Conservation (phyloP, 2,113 vertebrate genomes). For the Smithornis capensis region DNA sequence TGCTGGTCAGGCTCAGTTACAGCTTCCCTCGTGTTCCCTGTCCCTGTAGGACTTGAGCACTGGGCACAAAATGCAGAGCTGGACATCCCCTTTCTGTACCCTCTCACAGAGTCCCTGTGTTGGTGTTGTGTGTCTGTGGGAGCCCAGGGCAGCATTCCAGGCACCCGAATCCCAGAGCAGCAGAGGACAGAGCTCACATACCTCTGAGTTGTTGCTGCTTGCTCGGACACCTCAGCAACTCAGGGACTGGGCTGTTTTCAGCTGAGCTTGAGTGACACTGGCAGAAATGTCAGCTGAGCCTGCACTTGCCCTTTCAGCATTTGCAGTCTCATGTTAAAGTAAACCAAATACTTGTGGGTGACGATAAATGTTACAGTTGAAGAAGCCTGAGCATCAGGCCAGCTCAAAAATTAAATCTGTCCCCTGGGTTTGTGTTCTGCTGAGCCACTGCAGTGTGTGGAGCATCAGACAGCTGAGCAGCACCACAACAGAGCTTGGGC, state of each 20-base stretch:
- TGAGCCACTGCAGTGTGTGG: background rate
- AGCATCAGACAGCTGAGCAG: background rate
- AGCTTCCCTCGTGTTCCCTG: background rate
- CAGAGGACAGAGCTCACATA: background rate
- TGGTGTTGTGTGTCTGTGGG: background rate
- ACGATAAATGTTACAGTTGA: constrained; percentile 6
- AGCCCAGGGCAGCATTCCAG: background rate
- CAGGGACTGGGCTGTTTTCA: background rate
- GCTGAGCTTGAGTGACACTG: background rate
- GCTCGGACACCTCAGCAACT: background rate
- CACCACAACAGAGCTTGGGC: background rate
- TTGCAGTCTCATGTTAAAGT: constrained; percentile 20
- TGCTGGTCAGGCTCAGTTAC: background rate
- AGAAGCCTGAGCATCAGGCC: background rate
- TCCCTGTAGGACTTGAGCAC: background rate
- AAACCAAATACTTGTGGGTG: background rate
- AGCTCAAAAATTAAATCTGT: background rate
- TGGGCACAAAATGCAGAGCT: background rate
- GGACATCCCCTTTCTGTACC: background rate
- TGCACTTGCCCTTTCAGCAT: constrained; percentile 39
- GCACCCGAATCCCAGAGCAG: accelerated
- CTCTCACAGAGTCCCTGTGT: background rate
- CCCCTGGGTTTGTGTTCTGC: background rate
- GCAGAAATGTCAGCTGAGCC: constrained; percentile 49
- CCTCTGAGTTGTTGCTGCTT: background rate